phyloP scores from a whole-genome alignment of 2,797 vertebrate species.

The Gila robusta region DNA sequence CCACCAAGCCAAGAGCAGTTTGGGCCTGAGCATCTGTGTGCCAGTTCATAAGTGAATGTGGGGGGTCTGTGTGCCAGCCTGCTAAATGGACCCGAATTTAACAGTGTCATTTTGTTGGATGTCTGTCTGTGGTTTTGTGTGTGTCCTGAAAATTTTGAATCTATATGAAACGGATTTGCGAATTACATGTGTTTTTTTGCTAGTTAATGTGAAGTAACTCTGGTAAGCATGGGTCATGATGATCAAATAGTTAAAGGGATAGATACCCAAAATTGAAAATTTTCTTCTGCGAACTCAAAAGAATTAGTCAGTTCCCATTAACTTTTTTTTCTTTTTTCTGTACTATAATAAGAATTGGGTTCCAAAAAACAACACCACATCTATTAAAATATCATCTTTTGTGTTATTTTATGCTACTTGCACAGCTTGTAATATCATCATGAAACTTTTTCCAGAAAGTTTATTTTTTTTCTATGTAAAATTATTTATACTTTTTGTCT shows the following conservation, averaged over 20 bases:
- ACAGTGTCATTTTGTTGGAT: slow-evolving; percentile 56
- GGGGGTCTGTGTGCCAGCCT: slow-evolving; percentile 39
- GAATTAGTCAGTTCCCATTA: neutral
- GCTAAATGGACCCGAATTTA: slow-evolving; percentile 55
- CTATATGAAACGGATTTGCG: neutral
- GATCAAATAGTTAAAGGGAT: no score
- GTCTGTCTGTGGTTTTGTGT: slow-evolving; percentile 16
- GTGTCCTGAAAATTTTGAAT: slow-evolving; percentile 28
- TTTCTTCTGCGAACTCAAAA: neutral
- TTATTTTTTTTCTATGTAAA: neutral
- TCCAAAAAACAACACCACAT: neutral
- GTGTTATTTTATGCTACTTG: neutral
- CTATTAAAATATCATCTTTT: neutral
- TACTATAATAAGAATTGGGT: neutral
- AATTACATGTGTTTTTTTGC: neutral
- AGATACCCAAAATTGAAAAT: neutral
- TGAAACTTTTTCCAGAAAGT: neutral
- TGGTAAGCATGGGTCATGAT: no score
- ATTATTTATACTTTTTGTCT: neutral
- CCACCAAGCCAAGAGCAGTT: slow-evolving; percentile 58
- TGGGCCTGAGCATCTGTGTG: slow-evolving; percentile 58
- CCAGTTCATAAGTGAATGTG: slow-evolving; percentile 48
- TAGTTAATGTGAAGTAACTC: neutral
- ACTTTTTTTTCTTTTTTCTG: no score
- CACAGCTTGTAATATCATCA: neutral